Evolutionary conservation across 1,140 invertebrate species (phyloP).

Genomic region (Asbolus verrucosus): DNA sequence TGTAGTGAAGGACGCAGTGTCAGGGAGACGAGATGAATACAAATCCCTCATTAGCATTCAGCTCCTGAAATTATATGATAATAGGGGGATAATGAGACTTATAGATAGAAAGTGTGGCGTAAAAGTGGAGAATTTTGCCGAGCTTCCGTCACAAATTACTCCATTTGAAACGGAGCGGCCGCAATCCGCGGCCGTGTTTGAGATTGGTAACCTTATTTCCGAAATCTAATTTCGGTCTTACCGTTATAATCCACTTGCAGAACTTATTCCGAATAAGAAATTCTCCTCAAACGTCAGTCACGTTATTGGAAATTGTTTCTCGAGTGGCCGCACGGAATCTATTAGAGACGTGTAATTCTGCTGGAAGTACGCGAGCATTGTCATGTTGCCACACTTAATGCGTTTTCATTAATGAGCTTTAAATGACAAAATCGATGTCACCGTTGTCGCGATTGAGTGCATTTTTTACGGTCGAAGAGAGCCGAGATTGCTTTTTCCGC

Average conservation of each 20-base stretch:
- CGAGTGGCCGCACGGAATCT: neutral
- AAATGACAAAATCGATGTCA: slow-evolving; percentile 34
- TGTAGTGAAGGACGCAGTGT: too few species aligned
- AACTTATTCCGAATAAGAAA: slow-evolving; percentile 20
- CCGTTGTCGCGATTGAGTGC: neutral
- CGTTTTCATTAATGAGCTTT: slow-evolving; percentile 30
- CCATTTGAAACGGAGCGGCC: slow-evolving; percentile 32
- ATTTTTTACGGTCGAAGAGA: neutral
- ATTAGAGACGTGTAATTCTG: neutral
- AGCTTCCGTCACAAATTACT: neutral
- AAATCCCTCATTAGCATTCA: neutral
- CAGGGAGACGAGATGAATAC: too few species aligned
- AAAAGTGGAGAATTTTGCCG: slow-evolving; percentile 1
- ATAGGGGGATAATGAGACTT: slow-evolving; percentile 10
- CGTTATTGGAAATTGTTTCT: slow-evolving; percentile 17
- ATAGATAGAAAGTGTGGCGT: neutral
- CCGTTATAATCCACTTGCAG: slow-evolving; percentile 11
- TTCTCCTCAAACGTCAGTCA: slow-evolving; percentile 12
- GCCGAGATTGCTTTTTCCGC: neutral
- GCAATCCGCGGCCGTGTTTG: neutral
- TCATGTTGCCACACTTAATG: slow-evolving; percentile 7
- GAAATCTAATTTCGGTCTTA: slow-evolving; percentile 30
- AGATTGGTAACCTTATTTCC: slow-evolving; percentile 26
- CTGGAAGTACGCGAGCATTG: slow-evolving; percentile 7
- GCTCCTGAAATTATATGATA: slow-evolving; percentile 1